phyloP scores from a whole-genome alignment of 2,888 invertebrate species.

The Folsomia manolachei region DNA sequence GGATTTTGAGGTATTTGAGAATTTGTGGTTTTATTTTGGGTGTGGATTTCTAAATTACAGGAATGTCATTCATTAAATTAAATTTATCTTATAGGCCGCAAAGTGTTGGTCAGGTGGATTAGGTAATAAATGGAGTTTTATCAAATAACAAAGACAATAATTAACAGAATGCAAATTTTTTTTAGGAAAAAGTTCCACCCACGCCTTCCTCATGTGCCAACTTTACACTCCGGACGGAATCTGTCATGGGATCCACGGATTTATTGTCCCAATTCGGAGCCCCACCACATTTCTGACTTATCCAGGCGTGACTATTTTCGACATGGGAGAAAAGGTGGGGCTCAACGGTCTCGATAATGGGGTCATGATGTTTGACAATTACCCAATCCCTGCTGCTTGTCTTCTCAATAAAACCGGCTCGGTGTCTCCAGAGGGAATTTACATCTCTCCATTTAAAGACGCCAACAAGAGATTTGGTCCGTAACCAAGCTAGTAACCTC shows the following conservation, averaged over 20 bases:
- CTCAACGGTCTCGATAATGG: constrained; percentile 68
- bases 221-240: constrained; percentile 72
- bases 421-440: constrained; percentile 78
- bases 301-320: constrained; percentile 77
- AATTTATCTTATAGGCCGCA: constrained; percentile 57
- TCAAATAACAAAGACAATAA: not conserved
- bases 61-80: not conserved
- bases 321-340: constrained; percentile 93
- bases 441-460: constrained; percentile 85
- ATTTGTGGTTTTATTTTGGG: not conserved
- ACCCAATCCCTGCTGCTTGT: constrained; percentile 79
- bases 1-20: constrained; percentile 61
- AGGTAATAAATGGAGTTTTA: too few relatives aligned
- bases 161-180: constrained; percentile 5
- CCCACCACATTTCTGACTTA: constrained; percentile 67
- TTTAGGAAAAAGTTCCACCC: constrained; percentile 74
- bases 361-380: constrained; percentile 70
- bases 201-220: constrained; percentile 85
- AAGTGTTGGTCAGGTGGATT: constrained; percentile 90
- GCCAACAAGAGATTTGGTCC: constrained; percentile 74
- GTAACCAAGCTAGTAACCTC: not conserved
- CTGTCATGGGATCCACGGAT: constrained; percentile 82
- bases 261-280: constrained; percentile 82
- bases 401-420: constrained; percentile 85
- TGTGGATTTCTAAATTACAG: not conserved